These are phyloP conservation scores for Agrotis segetum DNA, from an alignment of 2,888 invertebrate species.

Conservation along the genomic window DNA sequence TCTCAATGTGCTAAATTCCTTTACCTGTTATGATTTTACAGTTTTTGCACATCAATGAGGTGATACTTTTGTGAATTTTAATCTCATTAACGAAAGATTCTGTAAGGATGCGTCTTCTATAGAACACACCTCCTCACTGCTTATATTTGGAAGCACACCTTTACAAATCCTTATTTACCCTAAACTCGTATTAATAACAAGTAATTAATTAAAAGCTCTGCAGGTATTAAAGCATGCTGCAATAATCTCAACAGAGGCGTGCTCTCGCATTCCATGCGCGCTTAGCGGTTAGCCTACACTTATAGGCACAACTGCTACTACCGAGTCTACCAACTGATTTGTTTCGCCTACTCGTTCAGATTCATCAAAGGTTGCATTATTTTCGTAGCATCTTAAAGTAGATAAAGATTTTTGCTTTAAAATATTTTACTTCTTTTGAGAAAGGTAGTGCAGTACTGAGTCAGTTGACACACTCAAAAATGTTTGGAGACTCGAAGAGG, in stretches of 20 bases:
- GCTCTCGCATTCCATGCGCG: slow-evolving; percentile 52
- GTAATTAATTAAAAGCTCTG: slow-evolving; percentile 30
- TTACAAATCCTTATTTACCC: background rate
- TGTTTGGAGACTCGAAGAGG: background rate
- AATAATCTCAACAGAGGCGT: slow-evolving; percentile 44
- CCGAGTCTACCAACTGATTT: background rate
- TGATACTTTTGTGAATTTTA: too few species aligned
- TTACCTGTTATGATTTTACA: too few species aligned
- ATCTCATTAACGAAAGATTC: too few species aligned
- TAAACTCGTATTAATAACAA: background rate
- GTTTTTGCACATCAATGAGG: too few species aligned
- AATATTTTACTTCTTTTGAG: background rate
- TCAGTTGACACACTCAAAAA: background rate
- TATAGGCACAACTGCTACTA: slow-evolving; percentile 16
- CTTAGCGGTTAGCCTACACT: slow-evolving; percentile 29
- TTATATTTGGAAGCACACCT: background rate
- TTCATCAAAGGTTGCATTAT: background rate
- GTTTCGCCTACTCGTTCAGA: slow-evolving; percentile 5
- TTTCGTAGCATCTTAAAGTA: background rate
- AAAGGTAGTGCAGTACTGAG: too few species aligned
- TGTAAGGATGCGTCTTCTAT: too few species aligned
- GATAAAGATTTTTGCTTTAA: too few species aligned
- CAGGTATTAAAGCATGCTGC: slow-evolving; percentile 23
- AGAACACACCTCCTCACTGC: background rate
- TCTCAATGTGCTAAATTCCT: too few species aligned